Evolutionary conservation across 2,113 vertebrate genomes (phyloP).

Genomic region (Xyrauchen texanus): DNA sequence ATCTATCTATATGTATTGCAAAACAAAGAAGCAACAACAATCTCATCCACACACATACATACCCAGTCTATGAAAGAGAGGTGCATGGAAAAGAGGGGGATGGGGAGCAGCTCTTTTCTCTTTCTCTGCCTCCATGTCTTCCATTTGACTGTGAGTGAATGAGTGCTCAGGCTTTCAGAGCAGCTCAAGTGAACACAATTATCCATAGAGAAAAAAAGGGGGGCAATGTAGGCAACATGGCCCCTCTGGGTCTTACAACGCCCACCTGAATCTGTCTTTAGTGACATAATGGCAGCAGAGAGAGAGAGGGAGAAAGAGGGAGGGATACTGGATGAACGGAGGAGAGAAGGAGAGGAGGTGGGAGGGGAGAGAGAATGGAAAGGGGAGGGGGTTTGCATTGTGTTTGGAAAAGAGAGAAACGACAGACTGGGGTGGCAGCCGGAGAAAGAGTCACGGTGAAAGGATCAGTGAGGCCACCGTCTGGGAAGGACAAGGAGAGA

Average conservation of each 20-base stretch:
- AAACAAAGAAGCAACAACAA: slow-evolving; percentile 61
- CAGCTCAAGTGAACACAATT: slow-evolving; percentile 44
- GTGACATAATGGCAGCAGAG: slow-evolving; percentile 21
- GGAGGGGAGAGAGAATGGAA: slow-evolving; percentile 29
- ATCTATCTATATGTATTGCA: neutral
- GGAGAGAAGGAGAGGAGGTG: slow-evolving; percentile 30
- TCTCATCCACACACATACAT: slow-evolving; percentile 15
- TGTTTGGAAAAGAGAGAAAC: slow-evolving; percentile 6
- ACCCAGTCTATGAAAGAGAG: slow-evolving; percentile 7
- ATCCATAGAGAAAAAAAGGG: slow-evolving; percentile 7
- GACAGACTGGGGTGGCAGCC: slow-evolving; percentile 41
- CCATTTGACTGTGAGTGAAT: neutral
- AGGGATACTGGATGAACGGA: neutral
- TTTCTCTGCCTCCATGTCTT: slow-evolving; percentile 19
- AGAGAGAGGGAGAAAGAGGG: slow-evolving; percentile 1
- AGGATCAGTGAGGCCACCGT: slow-evolving; percentile 48
- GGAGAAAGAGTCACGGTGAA: slow-evolving; percentile 42
- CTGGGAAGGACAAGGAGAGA: slow-evolving; percentile 5
- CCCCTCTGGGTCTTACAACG: slow-evolving; percentile 35
- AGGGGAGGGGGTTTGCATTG: slow-evolving; percentile 24
- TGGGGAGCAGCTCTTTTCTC: slow-evolving; percentile 58
- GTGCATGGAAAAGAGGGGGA: slow-evolving; percentile 47
- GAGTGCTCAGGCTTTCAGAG: slow-evolving; percentile 21
- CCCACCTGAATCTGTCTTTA: slow-evolving; percentile 49
- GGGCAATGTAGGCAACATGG: neutral